Evolutionary conservation across 2,888 invertebrate species (phyloP), one percentile per base, ranked within the genome.

Genomic region (Stegana nigrithorax): DNA sequence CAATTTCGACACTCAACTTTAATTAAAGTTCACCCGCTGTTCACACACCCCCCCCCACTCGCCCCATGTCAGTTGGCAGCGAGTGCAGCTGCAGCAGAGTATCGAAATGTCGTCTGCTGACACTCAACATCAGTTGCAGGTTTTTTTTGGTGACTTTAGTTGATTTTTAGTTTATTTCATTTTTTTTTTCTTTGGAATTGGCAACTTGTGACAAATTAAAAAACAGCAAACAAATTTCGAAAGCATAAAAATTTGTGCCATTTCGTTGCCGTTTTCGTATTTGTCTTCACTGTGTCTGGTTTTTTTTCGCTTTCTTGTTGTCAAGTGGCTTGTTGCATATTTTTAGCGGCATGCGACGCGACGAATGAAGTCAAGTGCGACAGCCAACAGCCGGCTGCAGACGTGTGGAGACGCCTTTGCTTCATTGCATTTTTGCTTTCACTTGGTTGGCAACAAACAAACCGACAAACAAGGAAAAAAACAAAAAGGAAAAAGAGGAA

Each of bases 151-250:
- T n/a, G n/a, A n/a, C n/a, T n/a, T n/a, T n/a, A n/a, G n/a, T n/a
- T n/a, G n/a, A n/a, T n/a, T n/a, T n/a, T n/a, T n/a, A n/a, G n/a
- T n/a, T n/a, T n/a, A n/a, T n/a, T n/a, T n/a, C n/a, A n/a, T n/a
- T n/a, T n/a, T n/a, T n/a, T n/a, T n/a, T n/a, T n/a, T n/a, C n/a
- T n/a, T n/a, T n/a, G n/a, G n/a, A n/a, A n/a, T n/a, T n/a, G n/a
- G n/a, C n/a, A n/a, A n/a, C 78, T 76, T 75, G 76, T 80, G 76
- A 76, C 78, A 76, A 76, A 80, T 80, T 78, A 73, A 75, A 76
- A 78, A 68, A 45, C 44, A 63, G 69, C 53, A 56, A 32, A 32
- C 32, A 32, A 32, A 12, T 32, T 32, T 12, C 39, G 17, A 39
- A 39, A 17, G 39, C 39, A 39, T 39, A 39, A n/a, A 39, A 39